Base-by-base conservation (phyloP, 1,140 invertebrate species). In the Homarus americanus region DNA sequence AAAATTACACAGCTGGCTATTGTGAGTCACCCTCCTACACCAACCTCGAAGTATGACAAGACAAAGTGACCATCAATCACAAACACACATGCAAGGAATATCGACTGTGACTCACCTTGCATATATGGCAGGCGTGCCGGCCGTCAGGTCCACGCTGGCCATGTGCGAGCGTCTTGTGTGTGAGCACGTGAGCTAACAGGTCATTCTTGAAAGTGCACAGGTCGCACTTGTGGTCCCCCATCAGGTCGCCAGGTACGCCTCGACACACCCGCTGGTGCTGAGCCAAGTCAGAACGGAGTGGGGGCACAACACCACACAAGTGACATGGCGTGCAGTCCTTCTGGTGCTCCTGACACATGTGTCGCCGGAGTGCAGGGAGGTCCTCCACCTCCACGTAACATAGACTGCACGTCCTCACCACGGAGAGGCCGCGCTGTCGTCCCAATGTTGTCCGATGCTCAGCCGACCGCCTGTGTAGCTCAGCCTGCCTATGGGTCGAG, bases 201-300 rank as follows among this genome's bases (percentile, higher is more conserved):
- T 91, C 82, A 66, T 91, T 91, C 38, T 69, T 85, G 73, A 91
- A 91, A 40, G 10, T 69, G 83, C 89, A 91, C 17, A 91, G 82
- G 53, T 91, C 89, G 32, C 89, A 91, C n/a, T 78, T 85, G 36
- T 85, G 83, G 7, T 66, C n/a, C 0, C 89, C 89, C 12, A 36
- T 58, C 38, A 79, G 41, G 34, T 85, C 82, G 34, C 58, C 75
- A 10, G 82, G 89, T 20, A 28, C 10, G 41, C 82, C 53, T 4
- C 12, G 36, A 34, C 89, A 91, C 34, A 79, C n/a, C 12, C 76
- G 72, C 58, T 91, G 89, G 66, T 91, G 89, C 63, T 85, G 40
- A n/a, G 89, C 89, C 12, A 91, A 82, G 58, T 91, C 89, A 24
- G 72, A 91, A n/a, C 82, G 72, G n/a, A 85, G 89, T n/a, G 89